Evolutionary conservation across 2,888 invertebrate species (phyloP).

Genomic region (Eupithecia subfuscata): DNA sequence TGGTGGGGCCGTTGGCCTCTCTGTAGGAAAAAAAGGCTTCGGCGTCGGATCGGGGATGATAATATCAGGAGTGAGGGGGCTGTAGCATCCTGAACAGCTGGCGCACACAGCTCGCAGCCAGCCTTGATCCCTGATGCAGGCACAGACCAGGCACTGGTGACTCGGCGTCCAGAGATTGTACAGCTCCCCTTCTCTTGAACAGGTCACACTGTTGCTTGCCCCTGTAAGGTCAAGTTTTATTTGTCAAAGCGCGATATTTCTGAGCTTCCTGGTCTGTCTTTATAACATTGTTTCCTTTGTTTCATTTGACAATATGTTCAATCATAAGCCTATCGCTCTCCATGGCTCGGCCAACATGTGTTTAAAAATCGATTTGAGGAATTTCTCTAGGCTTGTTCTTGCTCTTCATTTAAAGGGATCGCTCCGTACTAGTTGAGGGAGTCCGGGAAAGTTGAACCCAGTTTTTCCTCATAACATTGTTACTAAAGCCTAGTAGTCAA

Average conservation of each 20-base stretch:
- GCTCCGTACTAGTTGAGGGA: no score
- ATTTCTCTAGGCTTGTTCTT: neutral
- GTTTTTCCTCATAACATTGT: no score
- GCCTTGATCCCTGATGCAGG: slow-evolving; percentile 57
- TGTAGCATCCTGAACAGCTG: slow-evolving; percentile 56
- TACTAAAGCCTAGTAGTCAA: no score
- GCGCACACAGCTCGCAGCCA: slow-evolving; percentile 62
- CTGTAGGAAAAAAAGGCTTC: slow-evolving; percentile 10
- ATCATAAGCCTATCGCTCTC: neutral
- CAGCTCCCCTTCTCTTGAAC: slow-evolving; percentile 60
- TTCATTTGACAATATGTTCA: neutral
- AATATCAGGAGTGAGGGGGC: slow-evolving; percentile 22
- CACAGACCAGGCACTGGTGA: slow-evolving; percentile 64
- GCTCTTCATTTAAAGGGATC: no score
- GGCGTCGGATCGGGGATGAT: slow-evolving; percentile 14
- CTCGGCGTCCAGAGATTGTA: slow-evolving; percentile 56
- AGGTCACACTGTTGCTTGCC: slow-evolving; percentile 50
- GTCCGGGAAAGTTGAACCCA: no score
- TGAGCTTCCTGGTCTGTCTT: neutral
- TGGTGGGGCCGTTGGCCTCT: neutral
- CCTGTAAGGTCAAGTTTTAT: slow-evolving; percentile 49
- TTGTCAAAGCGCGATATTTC: neutral
- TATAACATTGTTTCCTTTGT: neutral
- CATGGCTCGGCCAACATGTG: neutral
- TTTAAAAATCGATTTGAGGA: neutral